Conservation (phyloP, 2,797 vertebrate genomes). For the Halcyon chelicuti region DNA sequence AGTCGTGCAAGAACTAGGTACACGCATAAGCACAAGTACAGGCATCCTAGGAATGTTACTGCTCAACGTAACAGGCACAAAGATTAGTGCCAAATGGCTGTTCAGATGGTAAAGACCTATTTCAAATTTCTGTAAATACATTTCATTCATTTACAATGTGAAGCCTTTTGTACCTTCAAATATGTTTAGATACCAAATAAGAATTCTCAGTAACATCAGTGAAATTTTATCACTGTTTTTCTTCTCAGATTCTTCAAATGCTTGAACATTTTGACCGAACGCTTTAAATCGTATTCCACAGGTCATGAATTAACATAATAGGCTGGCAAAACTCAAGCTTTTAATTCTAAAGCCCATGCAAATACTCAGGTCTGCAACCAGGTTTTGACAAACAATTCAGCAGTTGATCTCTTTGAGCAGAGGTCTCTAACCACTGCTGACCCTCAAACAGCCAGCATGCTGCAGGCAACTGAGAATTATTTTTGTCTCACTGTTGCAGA, state of each 20-base stretch:
- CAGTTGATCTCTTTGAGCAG: background rate
- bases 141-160: background rate
- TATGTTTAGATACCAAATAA: background rate
- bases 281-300: background rate
- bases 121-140: background rate
- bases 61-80: background rate
- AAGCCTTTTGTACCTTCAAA: background rate
- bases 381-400: background rate
- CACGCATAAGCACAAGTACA: background rate
- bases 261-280: background rate
- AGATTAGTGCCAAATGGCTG: no score
- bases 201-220: background rate
- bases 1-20: background rate
- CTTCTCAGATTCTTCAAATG: background rate
- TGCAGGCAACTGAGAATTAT: background rate
- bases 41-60: conserved; percentile 5
- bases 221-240: background rate
- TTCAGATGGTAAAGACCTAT: background rate
- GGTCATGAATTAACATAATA: background rate
- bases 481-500: background rate
- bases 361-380: background rate
- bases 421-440: background rate
- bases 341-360: background rate
- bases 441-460: background rate
- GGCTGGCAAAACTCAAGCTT: background rate